phyloP scores from a whole-genome alignment of 2,888 invertebrate genomes.

The Drosophila testacea region DNA sequence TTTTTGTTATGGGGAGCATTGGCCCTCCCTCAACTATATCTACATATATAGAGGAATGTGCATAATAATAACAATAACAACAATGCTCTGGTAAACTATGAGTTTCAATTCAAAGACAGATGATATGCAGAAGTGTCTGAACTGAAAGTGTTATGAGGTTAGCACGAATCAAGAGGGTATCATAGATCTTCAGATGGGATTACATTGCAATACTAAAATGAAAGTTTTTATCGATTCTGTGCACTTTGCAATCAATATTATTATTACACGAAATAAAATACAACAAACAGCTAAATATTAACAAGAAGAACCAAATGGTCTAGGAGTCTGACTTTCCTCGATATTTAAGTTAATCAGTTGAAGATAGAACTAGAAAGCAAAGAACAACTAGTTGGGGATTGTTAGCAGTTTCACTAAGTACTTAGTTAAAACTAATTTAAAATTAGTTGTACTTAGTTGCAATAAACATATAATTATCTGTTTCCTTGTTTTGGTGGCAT shows the following conservation, averaged over 20 bases:
- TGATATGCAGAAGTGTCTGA: background rate
- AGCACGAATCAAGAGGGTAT: background rate
- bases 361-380: too few relatives aligned
- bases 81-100: constrained; percentile 10
- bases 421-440: too few relatives aligned
- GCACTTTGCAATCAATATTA: background rate
- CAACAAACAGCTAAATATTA: too few relatives aligned
- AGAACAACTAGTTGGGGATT: too few relatives aligned
- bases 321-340: too few relatives aligned
- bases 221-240: background rate
- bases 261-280: background rate
- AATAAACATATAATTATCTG: too few relatives aligned
- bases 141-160: background rate
- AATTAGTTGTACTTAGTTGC: too few relatives aligned
- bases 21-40: constrained; percentile 3
- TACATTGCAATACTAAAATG: background rate
- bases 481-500: too few relatives aligned
- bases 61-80: constrained; percentile 27
- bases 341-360: too few relatives aligned
- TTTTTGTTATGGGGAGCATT: constrained; percentile 21
- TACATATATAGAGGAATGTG: constrained; percentile 5
- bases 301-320: too few relatives aligned
- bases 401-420: too few relatives aligned
- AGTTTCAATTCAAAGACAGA: constrained; percentile 6
- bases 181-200: constrained; percentile 1